These are phyloP conservation scores for Myioborus melanocephalus DNA, from an alignment of 2,797 vertebrate species.

Conservation along the genomic window DNA sequence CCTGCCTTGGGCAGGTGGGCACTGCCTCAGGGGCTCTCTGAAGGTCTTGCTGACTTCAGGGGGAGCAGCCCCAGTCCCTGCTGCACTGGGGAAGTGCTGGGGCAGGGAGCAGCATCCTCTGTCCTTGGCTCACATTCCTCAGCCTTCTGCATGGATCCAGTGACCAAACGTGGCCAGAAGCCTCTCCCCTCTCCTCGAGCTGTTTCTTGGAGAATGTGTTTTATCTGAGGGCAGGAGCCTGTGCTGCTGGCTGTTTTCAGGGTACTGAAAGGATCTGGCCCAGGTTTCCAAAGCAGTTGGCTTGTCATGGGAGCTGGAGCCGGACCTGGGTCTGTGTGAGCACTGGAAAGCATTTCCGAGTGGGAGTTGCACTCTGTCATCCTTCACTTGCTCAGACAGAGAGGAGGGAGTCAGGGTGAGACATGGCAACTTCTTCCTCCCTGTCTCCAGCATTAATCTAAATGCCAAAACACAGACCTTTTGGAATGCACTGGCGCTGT, in stretches of 20 bases:
- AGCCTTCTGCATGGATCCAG: accelerated
- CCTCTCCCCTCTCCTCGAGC: accelerated
- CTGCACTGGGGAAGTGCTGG: background rate
- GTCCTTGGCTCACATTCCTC: accelerated
- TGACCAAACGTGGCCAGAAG: background rate
- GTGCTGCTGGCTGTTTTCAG: background rate
- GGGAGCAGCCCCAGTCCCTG: background rate
- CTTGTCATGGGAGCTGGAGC: background rate
- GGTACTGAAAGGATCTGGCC: background rate
- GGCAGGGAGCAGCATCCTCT: background rate
- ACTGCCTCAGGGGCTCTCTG: background rate
- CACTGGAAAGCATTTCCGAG: slow-evolving; percentile 29
- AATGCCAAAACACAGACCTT: slow-evolving; percentile 65
- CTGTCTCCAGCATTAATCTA: slow-evolving; percentile 71
- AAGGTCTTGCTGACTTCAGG: accelerated
- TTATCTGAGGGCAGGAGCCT: background rate
- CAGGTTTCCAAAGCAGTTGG: background rate
- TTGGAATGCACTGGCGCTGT: slow-evolving; percentile 58
- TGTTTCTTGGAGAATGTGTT: background rate
- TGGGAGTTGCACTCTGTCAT: slow-evolving; percentile 54
- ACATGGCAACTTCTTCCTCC: slow-evolving; percentile 62
- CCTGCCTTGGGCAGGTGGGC: background rate
- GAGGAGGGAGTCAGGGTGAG: slow-evolving; percentile 51
- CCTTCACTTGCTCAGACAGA: slow-evolving; percentile 11
- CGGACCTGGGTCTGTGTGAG: background rate